Evolutionary conservation across 2,888 invertebrate species (phyloP).

Genomic region (Omphaloscelis lunosa): DNA sequence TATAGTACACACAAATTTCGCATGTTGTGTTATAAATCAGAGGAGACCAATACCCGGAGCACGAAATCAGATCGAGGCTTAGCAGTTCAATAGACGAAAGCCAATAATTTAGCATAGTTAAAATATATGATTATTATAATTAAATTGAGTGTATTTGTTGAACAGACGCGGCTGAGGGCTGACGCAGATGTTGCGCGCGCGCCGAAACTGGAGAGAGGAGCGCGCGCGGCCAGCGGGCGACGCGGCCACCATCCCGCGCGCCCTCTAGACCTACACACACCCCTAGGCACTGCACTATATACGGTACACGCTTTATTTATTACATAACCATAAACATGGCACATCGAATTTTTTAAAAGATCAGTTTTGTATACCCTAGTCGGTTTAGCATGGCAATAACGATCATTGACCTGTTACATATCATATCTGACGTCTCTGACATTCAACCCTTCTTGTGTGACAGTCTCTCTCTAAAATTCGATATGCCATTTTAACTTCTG

Average conservation of each 20-base stretch:
- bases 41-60: background rate
- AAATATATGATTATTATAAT: constrained; percentile 12
- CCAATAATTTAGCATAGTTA: background rate
- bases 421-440: background rate
- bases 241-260: constrained; percentile 86
- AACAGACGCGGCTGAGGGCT: constrained; percentile 77
- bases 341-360: background rate
- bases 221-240: constrained; percentile 87
- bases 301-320: constrained; percentile 75
- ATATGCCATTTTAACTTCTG: background rate
- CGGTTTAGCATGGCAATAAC: background rate
- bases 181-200: constrained; percentile 87
- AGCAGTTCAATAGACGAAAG: background rate
- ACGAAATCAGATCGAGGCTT: background rate
- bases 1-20: background rate
- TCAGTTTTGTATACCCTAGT: background rate
- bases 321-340: too few species aligned
- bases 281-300: constrained; percentile 84
- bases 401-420: background rate
- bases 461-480: background rate
- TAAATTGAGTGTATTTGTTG: constrained; percentile 35
- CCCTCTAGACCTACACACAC: constrained; percentile 83
- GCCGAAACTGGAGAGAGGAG: constrained; percentile 81
- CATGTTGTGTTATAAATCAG: background rate
- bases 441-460: background rate